phyloP scores from a whole-genome alignment of 2,888 invertebrate genomes.

The Lampropteryx suffumata region DNA sequence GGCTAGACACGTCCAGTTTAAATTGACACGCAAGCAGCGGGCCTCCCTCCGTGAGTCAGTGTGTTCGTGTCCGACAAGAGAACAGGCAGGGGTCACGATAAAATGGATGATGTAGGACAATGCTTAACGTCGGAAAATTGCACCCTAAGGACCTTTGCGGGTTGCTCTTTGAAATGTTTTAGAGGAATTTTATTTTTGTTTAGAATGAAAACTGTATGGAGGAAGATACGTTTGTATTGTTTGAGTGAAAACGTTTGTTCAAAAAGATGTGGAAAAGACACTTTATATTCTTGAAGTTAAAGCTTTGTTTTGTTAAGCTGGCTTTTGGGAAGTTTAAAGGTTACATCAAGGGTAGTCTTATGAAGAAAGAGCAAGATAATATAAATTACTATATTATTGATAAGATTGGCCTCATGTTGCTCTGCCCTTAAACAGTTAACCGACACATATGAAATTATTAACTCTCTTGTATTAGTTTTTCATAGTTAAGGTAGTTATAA shows the following conservation, averaged over 20 bases:
- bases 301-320: too few species aligned
- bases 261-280: too few species aligned
- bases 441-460: too few species aligned
- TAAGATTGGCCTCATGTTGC: too few species aligned
- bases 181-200: constrained; percentile 27
- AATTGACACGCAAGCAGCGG: constrained; percentile 32
- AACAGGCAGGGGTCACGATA: constrained; percentile 33
- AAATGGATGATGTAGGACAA: constrained; percentile 30
- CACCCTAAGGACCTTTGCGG: constrained; percentile 39
- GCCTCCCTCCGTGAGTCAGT: constrained; percentile 25
- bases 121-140: constrained; percentile 47
- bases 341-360: too few species aligned
- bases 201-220: constrained; percentile 18
- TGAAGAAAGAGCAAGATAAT: too few species aligned
- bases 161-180: constrained; percentile 27
- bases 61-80: constrained; percentile 25
- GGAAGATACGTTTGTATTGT: constrained; percentile 21
- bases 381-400: too few species aligned
- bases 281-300: too few species aligned
- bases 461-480: too few species aligned
- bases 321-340: too few species aligned
- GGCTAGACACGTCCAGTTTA: constrained; percentile 34
- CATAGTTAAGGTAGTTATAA: too few species aligned
- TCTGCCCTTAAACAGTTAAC: too few species aligned
- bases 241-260: not conserved